Conservation (phyloP, 2,113 vertebrate genomes). For the Pionites leucogaster region DNA sequence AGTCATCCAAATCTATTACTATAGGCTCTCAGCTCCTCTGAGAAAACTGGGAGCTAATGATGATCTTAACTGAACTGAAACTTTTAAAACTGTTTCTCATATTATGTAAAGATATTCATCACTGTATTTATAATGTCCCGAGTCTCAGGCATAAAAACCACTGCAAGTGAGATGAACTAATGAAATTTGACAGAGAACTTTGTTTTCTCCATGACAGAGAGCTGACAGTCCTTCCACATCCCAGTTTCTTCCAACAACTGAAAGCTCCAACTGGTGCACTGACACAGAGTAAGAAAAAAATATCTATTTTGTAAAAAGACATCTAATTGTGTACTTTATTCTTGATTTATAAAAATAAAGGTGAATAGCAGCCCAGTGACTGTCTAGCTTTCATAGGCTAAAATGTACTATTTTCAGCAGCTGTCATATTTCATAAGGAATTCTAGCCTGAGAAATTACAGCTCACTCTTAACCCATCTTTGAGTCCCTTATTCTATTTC, state of each 20-base stretch:
- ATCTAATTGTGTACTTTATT: not conserved
- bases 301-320: not conserved
- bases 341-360: not conserved
- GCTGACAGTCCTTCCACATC: not conserved
- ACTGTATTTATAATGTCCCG: slow-evolving; percentile 24
- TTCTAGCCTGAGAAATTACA: not conserved
- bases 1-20: slow-evolving; percentile 19
- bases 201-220: not conserved
- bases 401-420: not conserved
- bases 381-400: not conserved
- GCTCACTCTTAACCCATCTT: not conserved
- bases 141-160: slow-evolving; percentile 11
- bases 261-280: slow-evolving; percentile 36
- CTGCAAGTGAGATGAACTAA: slow-evolving; percentile 49
- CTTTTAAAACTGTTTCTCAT: slow-evolving; percentile 58
- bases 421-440: not conserved
- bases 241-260: not conserved
- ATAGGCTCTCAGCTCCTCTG: not conserved
- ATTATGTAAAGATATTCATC: slow-evolving; percentile 47
- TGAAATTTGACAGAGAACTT: slow-evolving; percentile 38
- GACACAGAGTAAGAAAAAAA: not conserved
- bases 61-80: slow-evolving; percentile 50
- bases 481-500: not conserved
- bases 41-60: slow-evolving; percentile 54
- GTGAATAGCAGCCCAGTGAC: not conserved